Conservation (phyloP, 2,797 vertebrate species). For the Xiphorhynchus erythropygius region DNA sequence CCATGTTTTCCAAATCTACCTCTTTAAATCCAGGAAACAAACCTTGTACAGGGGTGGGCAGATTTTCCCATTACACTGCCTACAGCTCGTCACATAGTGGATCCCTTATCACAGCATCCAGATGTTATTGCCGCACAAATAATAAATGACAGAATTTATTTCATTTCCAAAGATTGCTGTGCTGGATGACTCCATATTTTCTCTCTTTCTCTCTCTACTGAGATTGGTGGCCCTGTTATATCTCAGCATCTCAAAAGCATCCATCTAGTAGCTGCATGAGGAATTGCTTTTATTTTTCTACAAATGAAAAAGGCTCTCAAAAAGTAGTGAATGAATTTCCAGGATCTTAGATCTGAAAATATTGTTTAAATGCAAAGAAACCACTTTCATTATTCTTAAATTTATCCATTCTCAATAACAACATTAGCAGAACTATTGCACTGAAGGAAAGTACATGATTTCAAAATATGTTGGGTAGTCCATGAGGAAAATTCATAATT, state of each 20-base stretch:
- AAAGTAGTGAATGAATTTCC: background rate
- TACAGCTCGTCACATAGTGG: background rate
- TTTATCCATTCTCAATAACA: background rate
- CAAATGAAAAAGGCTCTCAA: background rate
- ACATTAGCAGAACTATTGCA: background rate
- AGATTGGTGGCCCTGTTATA: background rate
- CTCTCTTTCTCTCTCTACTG: background rate
- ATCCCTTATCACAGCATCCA: background rate
- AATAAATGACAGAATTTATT: background rate
- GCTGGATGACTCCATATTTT: background rate
- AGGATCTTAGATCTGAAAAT: background rate
- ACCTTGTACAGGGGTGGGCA: background rate
- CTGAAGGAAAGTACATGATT: background rate
- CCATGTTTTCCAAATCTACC: background rate
- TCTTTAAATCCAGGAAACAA: background rate
- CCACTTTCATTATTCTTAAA: background rate
- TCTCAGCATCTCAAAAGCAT: background rate
- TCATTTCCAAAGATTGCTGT: background rate
- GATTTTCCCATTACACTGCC: background rate
- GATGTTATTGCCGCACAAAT: background rate
- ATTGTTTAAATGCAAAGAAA: background rate
- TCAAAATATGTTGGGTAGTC: background rate
- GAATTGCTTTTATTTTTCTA: background rate
- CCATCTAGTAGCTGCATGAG: background rate
- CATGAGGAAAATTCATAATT: background rate